Evolutionary conservation across 2,113 vertebrate species (phyloP), one percentile per base, ranked within the genome.

Genomic region (Narcine bancroftii): DNA sequence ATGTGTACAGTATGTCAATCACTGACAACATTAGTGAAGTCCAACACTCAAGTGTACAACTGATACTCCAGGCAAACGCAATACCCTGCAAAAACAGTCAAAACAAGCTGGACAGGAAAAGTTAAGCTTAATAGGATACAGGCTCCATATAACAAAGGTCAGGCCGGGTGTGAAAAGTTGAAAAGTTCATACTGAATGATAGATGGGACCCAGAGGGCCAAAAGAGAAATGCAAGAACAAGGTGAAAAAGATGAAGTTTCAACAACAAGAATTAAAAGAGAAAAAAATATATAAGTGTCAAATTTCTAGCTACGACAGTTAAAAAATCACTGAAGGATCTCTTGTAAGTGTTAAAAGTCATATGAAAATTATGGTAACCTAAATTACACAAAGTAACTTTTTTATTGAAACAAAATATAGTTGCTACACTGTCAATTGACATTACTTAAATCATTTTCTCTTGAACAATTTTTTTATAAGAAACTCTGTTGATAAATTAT

Each of bases 151-250:
- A 91, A 91, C 89, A 91, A 91, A 91, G 89, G 89, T 91, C 92
- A 94, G 92, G 93, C 92, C 39, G 36, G 93, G 94, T 92, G 92
- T 81, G 93, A 94, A 95, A 95, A 94, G 96, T 95, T 95, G 94
- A 97, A 96, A 95, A 96, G 96, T 96, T 97, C 95, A 96, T 50
- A 92, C 60, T 92, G 76, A 93, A 93, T 93, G 93, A 92, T 94
- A 71, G 94, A 93, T 93, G 93, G 93, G 92, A 89, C 93, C 93
- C 92, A 47, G 71, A 92, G 93, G 92, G 92, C 75, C 92, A 91
- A 69, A 69, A 45, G 65, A 42, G 63, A 91, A 69, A 45, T 91
- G 63, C 36, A 91, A 91, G 42, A 91, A 69, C 89, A 91, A 69
- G 89, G 89, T 91, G 89, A 91, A 69, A 91, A 91, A 91, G 65